Percentiles rank a stretch among this genome's conserved stretches.
Evolutionary conservation across 2,113 vertebrate genomes (phyloP).

Genomic region (Myiozetetes cayanensis): DNA sequence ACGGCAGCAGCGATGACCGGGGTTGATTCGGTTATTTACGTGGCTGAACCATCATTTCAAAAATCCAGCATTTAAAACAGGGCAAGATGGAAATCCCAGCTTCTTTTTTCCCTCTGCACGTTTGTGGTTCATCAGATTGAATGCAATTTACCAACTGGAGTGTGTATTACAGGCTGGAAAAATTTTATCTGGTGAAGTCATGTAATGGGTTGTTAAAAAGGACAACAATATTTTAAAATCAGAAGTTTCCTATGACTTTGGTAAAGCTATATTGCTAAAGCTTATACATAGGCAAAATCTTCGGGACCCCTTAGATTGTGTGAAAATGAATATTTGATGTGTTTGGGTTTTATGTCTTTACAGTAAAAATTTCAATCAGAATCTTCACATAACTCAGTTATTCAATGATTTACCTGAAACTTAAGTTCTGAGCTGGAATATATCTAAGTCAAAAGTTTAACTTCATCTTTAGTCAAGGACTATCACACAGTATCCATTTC

Average conservation of each 20-base stretch:
- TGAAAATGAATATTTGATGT: neutral
- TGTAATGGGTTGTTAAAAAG: neutral
- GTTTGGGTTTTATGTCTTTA: neutral
- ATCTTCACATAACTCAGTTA: neutral
- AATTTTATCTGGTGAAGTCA: neutral
- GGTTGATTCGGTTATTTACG: too few species aligned
- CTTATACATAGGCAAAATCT: neutral
- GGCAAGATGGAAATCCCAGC: neutral
- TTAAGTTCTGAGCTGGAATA: neutral
- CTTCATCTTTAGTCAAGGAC: neutral
- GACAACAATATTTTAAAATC: neutral
- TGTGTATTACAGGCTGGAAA: rapidly evolving
- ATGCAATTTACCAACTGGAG: neutral
- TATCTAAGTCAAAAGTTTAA: neutral
- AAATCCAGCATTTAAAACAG: neutral
- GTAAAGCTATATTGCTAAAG: neutral
- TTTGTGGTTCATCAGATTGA: neutral
- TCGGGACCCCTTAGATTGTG: neutral
- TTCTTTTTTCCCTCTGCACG: neutral
- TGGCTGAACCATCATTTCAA: neutral
- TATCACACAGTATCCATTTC: neutral
- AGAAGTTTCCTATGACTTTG: neutral
- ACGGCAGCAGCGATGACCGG: neutral
- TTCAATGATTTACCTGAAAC: neutral
- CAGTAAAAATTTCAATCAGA: neutral